These are phyloP conservation scores for Aphidius ervi DNA, from an alignment of 1,140 invertebrate species.

Conservation along the genomic window DNA sequence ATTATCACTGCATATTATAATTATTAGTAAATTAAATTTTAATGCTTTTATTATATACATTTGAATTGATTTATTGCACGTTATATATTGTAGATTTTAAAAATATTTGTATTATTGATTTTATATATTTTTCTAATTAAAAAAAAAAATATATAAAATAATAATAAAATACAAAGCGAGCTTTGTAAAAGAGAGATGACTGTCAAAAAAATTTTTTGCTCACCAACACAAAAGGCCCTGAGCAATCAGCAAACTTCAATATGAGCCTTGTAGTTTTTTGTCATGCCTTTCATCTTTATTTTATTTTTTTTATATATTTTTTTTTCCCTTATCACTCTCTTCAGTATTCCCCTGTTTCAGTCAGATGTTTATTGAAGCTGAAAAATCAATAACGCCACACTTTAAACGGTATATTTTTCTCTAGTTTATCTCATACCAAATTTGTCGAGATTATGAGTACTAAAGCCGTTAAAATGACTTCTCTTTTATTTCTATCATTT, in stretches of 20 bases:
- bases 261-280: conserved; percentile 26
- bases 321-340: not conserved
- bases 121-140: not conserved
- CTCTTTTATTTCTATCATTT: conserved; percentile 1
- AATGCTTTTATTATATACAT: not conserved
- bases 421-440: conserved; percentile 14
- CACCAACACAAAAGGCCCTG: conserved; percentile 20
- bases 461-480: not conserved
- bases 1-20: not conserved
- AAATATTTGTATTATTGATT: not conserved
- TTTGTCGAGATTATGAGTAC: conserved; percentile 8
- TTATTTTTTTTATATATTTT: conserved; percentile 10
- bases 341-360: not conserved
- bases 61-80: not conserved
- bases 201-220: conserved; percentile 2
- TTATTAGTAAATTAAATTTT: conserved; percentile 1
- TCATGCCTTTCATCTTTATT: conserved; percentile 29
- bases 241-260: conserved; percentile 26
- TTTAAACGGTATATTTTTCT: conserved; percentile 17
- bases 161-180: conserved; percentile 8
- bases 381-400: conserved; percentile 30
- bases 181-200: conserved; percentile 3
- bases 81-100: not conserved
- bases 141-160: conserved; percentile 12
- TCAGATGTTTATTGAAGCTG: conserved; percentile 32